Percentiles rank a stretch among this genome's conserved stretches.
Evolutionary conservation across 1,140 invertebrate species (phyloP).

Genomic region (Venustaconcha ellipsiformis): DNA sequence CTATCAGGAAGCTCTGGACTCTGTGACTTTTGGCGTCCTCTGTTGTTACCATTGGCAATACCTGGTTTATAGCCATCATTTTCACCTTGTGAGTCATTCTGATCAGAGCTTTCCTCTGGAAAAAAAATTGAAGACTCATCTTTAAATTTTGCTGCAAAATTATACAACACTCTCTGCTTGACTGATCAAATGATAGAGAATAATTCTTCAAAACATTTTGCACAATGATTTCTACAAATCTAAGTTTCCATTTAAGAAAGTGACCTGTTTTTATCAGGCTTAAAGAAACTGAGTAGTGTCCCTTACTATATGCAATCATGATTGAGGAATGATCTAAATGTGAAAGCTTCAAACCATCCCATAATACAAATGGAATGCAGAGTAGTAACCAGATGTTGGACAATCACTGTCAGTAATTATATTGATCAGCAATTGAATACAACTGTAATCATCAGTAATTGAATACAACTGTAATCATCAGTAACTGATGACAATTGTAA

Average conservation of each 20-base stretch:
- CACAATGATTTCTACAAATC: slow-evolving; percentile 1
- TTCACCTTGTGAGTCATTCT: slow-evolving; percentile 8
- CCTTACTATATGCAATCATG: too few relatives aligned
- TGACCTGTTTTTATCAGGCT: not conserved
- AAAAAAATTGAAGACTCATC: not conserved
- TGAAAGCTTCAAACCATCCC: too few relatives aligned
- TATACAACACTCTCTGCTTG: too few relatives aligned
- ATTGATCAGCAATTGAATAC: too few relatives aligned
- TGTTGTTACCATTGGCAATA: not conserved
- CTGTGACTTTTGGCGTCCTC: not conserved
- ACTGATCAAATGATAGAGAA: not conserved
- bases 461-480: too few relatives aligned
- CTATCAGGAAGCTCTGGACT: not conserved
- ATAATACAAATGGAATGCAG: too few relatives aligned
- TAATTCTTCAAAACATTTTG: not conserved
- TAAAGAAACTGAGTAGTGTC: not conserved
- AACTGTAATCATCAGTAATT: too few relatives aligned
- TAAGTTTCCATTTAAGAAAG: not conserved
- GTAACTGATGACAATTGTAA: too few relatives aligned
- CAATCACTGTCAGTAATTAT: too few relatives aligned
- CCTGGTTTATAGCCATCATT: slow-evolving; percentile 5
- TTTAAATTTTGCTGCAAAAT: too few relatives aligned
- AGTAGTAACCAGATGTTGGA: too few relatives aligned
- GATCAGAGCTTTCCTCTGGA: slow-evolving; percentile 27
- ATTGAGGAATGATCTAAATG: too few relatives aligned